A percentile compares a stretch with the other conserved stretches of the same genome.
Conservation (phyloP, 2,113 vertebrate species). For the Pycnonotus jocosus region DNA sequence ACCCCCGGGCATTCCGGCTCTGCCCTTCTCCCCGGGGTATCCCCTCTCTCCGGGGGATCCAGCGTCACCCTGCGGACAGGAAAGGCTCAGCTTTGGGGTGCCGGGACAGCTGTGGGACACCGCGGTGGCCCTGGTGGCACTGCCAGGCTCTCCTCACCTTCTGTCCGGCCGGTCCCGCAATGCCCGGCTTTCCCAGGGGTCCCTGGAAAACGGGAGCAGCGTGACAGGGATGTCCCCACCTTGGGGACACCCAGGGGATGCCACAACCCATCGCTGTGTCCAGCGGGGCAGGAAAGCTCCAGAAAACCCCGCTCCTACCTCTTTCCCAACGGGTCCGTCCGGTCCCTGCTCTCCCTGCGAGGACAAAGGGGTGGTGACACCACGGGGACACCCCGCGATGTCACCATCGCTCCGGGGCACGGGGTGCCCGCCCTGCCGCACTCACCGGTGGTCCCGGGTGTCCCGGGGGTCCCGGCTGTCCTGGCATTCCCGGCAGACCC, state of each 20-base stretch:
- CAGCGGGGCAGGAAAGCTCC: rapidly evolving
- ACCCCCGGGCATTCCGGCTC: slow-evolving; percentile 84
- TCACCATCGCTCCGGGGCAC: rapidly evolving
- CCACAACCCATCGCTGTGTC: rapidly evolving
- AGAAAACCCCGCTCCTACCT: background rate
- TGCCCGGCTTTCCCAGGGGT: slow-evolving; percentile 77
- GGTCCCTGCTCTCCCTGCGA: slow-evolving; percentile 79
- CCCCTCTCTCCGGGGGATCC: slow-evolving; percentile 82
- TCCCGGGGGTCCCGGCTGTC: slow-evolving; percentile 84
- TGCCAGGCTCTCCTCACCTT: slow-evolving; percentile 74
- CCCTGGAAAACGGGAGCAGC: slow-evolving; percentile 70
- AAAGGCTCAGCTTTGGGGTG: background rate
- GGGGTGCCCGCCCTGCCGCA: rapidly evolving
- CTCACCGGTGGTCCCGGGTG: slow-evolving; percentile 86
- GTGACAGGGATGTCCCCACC: background rate
- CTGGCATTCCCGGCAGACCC: slow-evolving; percentile 82
- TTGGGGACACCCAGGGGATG: background rate
- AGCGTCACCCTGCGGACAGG: slow-evolving; percentile 78
- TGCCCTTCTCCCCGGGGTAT: slow-evolving; percentile 84
- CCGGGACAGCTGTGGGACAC: rapidly evolving
- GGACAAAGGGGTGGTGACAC: rapidly evolving
- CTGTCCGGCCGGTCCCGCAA: slow-evolving; percentile 75
- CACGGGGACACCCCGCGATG: rapidly evolving
- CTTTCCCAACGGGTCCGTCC: background rate
- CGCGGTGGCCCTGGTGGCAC: rapidly evolving